Percentiles rank a stretch among this genome's conserved stretches.
Evolutionary conservation across 1,140 invertebrate genomes (phyloP).

Genomic region (Stenopsyche tienmushanensis): DNA sequence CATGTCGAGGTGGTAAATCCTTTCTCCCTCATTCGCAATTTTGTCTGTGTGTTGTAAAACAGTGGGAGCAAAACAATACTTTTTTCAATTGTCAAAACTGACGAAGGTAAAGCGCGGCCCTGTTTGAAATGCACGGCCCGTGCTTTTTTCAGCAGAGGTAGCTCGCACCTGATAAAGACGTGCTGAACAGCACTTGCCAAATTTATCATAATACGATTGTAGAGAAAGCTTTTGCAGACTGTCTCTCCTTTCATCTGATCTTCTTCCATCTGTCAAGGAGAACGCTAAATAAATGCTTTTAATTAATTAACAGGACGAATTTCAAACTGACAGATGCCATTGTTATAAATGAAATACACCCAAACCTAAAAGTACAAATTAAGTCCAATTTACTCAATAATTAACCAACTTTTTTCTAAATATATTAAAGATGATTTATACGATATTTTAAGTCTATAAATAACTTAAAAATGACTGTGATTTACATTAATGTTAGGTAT

Average conservation of each 20-base stretch:
- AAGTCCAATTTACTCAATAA: no score
- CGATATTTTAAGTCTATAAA: no score
- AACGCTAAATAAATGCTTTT: no score
- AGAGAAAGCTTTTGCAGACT: neutral
- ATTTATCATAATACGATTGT: conserved; percentile 9
- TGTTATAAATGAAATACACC: no score
- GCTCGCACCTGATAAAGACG: conserved; percentile 33
- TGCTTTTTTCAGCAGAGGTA: neutral
- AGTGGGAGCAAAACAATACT: conserved; percentile 22
- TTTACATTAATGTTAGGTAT: no score
- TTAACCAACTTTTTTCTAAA: no score
- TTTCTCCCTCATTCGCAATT: no score
- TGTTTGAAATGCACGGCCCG: conserved; percentile 22
- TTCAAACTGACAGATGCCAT: neutral
- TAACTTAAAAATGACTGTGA: no score
- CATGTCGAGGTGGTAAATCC: neutral
- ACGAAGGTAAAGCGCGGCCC: conserved; percentile 22
- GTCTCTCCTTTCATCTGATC: no score
- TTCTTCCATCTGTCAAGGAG: no score
- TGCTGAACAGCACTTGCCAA: conserved; percentile 13
- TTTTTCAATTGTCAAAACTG: conserved; percentile 38
- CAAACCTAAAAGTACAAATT: no score
- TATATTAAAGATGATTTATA: no score
- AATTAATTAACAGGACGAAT: neutral
- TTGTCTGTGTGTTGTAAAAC: neutral